Base-by-base conservation (phyloP, 2,797 vertebrate genomes). In the Rhodeus uyekii region DNA sequence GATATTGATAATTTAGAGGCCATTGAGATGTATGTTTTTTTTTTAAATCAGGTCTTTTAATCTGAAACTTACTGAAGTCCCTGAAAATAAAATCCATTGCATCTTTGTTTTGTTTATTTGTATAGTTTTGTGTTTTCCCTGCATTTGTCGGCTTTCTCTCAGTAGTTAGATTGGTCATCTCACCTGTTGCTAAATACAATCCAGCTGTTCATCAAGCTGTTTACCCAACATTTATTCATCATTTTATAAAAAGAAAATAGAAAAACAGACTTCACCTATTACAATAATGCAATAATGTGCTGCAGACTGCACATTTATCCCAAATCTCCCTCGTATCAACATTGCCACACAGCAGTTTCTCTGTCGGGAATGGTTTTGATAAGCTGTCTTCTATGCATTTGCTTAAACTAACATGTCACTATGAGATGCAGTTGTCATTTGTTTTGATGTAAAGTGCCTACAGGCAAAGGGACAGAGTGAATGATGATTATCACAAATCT, bases 371-470 rank as follows among this genome's bases (percentile, higher is more conserved):
- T 32, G 68, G 27, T 85, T 78, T 63, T n/a, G 67, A 82, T 58
- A 72, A 82, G 68, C 60, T 58, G 61, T 74, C 69, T 76, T 80
- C 76, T 53, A 24, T 53, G 44, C 67, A 55, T 78, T 74, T 32
- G 81, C 53, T 81, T 86, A 82, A 84, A 74, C 84, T 80, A 82
- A 82, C 48, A 64, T 78, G 83, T 81, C 83, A 78, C 82, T 69
- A 29, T 81, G 72, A 80, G 76, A 74, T 83, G 53, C 67, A n/a
- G 76, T 79, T 83, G 82, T 84, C 86, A 73, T 86, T 76, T 69
- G 72, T 80, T 82, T 82, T 82, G 80, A 85, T 79, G 80, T 82
- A 82, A 78, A 82, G 76, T 86, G 81, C 75, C 80, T 78, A 72
- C 74, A 58, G 83, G 83, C 50, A 61, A 84, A 80, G 71, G 73